Evolutionary conservation across 2,113 vertebrate species (phyloP), one percentile per base, ranked within the genome.

Genomic region (human (Homo sapiens)): DNA sequence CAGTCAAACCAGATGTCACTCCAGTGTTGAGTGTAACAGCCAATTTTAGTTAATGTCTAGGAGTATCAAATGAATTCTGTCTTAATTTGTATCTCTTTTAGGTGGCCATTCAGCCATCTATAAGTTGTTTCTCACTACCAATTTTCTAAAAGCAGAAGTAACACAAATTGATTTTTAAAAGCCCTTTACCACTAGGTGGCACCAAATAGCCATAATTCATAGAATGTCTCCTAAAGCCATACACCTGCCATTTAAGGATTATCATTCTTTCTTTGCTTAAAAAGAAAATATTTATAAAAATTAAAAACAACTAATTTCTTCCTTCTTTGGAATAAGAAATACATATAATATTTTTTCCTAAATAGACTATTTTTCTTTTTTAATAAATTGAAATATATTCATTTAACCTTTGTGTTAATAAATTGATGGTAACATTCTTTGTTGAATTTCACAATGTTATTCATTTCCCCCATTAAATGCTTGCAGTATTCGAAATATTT

Each of bases 121-220:
- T 30, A 52, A 91, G 75, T 89, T 40, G 18, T 55, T 6, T 90
- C n/a, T 22, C 5, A 12, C 32, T 43, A 35, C 40, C 57, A 94
- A 93, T 97, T 92, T 97, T 96, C 52, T 78, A 55, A 94, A 89
- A 89, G 72, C 43, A 20, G 11, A 50, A 12, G 13, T 85, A 92
- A 92, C 10, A 38, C 83, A 97, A 94, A 78, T 23, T 68, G 52
- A 98, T 98, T 96, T 96, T 97, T 90, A 66, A 87, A 96, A 89
- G 22, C 3, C 0, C 7, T 3, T 1, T 0, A 90, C 98, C 99
- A 98, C 98, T 98, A 97, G 99, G 98, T 98, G 98, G 98, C 98
- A 97, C 97, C 98, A 98, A 98, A 98, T 93, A 97, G 97, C 98
- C 83, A 96, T 76, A 94, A 96, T 97, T 97, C 50, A 78, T 96